Conservation (phyloP, 2,797 vertebrate genomes). For the Silurus aristotelis region DNA sequence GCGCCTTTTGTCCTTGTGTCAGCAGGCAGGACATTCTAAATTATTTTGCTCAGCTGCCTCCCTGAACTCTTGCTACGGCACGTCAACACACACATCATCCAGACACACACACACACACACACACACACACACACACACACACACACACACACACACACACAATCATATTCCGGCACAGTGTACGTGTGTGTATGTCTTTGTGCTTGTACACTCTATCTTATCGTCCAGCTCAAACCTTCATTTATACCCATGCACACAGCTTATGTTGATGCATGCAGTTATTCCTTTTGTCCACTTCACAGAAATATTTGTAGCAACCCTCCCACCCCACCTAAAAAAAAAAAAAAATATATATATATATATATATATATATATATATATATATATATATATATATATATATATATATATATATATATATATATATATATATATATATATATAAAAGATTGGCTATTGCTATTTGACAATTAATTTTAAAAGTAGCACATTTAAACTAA, state of each 20-base stretch:
- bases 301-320: constrained; percentile 22
- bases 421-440: too few relatives aligned
- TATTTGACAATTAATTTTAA: not conserved
- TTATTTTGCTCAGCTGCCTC: constrained; percentile 84
- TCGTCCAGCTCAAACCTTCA: constrained; percentile 46
- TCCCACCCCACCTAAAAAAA: not conserved
- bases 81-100: constrained; percentile 79
- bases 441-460: not conserved
- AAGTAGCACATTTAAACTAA: not conserved
- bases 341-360: too few relatives aligned
- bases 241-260: constrained; percentile 31
- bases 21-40: constrained; percentile 82
- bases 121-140: constrained; percentile 67
- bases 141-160: constrained; percentile 61
- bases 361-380: too few relatives aligned
- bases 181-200: constrained; percentile 26
- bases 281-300: constrained; percentile 20
- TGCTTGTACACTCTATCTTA: constrained; percentile 41
- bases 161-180: constrained; percentile 19
- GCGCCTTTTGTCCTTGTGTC: constrained; percentile 82
- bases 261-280: constrained; percentile 32
- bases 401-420: too few relatives aligned
- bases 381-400: too few relatives aligned
- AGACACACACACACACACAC: constrained; percentile 69
- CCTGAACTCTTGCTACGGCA: constrained; percentile 81